Percentiles rank a stretch among this genome's conserved stretches.
Conservation (phyloP, 2,888 invertebrate species). For the Papilio elwesi region DNA sequence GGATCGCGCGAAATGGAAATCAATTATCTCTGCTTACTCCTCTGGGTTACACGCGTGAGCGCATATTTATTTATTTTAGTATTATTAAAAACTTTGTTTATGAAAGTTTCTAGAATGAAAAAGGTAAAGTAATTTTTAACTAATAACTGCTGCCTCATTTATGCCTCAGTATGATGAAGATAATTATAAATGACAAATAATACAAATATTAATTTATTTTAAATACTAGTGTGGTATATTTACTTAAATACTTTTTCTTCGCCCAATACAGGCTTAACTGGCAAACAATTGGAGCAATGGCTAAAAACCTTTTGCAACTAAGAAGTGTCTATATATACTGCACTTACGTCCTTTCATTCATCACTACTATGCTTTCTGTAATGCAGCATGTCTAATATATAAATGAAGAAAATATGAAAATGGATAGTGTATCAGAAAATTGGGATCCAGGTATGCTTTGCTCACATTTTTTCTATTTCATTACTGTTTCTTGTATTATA, state of each 20-base stretch:
- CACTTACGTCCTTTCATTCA: conserved; percentile 10
- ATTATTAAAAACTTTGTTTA: not conserved
- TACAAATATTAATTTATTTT: not conserved
- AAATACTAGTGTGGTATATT: too few relatives aligned
- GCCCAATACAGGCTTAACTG: not conserved
- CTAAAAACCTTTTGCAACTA: not conserved
- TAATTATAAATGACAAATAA: not conserved
- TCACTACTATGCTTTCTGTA: conserved; percentile 15
- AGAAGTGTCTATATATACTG: not conserved
- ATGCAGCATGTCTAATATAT: conserved; percentile 13
- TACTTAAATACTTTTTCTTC: too few relatives aligned
- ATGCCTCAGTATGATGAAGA: too few relatives aligned
- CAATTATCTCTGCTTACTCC: too few relatives aligned
- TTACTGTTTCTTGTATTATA: not conserved
- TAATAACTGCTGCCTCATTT: not conserved
- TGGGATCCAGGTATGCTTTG: conserved; percentile 74
- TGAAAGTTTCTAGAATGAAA: conserved; percentile 3
- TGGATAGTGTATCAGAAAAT: conserved; percentile 69
- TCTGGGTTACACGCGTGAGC: too few relatives aligned
- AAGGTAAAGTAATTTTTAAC: not conserved
- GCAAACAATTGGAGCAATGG: conserved; percentile 2
- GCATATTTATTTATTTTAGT: too few relatives aligned
- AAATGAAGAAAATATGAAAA: conserved; percentile 49
- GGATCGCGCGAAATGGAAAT: too few relatives aligned
- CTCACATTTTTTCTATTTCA: conserved; percentile 1